phyloP scores from a whole-genome alignment of 2,797 vertebrate genomes.

The Borostomias antarcticus region DNA sequence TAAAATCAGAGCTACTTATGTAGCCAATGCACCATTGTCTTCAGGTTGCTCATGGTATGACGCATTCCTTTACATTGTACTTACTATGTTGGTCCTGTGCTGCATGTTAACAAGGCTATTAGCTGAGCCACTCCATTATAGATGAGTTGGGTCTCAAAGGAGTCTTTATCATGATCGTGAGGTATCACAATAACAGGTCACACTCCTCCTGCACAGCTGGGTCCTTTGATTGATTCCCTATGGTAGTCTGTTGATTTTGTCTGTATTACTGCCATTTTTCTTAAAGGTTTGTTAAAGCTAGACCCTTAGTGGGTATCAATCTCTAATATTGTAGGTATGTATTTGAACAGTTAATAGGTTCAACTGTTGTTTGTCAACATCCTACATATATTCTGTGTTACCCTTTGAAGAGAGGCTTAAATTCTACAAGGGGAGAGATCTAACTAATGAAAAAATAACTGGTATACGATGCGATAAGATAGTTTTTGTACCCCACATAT shows the following conservation, averaged over 20 bases:
- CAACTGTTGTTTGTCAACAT: conserved; percentile 46
- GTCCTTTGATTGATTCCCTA: conserved; percentile 57
- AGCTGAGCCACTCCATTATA: conserved; percentile 22
- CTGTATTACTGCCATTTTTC: conserved; percentile 52
- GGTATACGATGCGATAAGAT: conserved; percentile 32
- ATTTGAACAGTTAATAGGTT: conserved; percentile 30
- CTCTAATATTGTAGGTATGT: conserved; percentile 35
- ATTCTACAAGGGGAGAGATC: conserved; percentile 44
- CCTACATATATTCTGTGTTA: conserved; percentile 27
- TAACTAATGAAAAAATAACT: conserved; percentile 49
- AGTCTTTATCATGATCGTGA: conserved; percentile 31
- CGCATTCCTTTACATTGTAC: neutral
- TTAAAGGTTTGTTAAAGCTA: conserved; percentile 18
- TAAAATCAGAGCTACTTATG: neutral
- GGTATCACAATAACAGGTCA: conserved; percentile 48
- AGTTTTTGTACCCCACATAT: conserved; percentile 51
- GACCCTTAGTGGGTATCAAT: conserved; percentile 48
- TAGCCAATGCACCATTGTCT: neutral
- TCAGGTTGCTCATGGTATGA: neutral
- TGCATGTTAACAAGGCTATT: conserved; percentile 15
- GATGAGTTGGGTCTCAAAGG: conserved; percentile 29
- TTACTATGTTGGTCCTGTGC: neutral
- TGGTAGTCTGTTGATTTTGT: conserved; percentile 49
- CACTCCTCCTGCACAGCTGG: conserved; percentile 29
- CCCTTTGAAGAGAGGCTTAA: conserved; percentile 49